Evolutionary conservation across 2,888 invertebrate species (phyloP), one percentile per base, ranked within the genome.

Genomic region (Dicranocentrus wangi): DNA sequence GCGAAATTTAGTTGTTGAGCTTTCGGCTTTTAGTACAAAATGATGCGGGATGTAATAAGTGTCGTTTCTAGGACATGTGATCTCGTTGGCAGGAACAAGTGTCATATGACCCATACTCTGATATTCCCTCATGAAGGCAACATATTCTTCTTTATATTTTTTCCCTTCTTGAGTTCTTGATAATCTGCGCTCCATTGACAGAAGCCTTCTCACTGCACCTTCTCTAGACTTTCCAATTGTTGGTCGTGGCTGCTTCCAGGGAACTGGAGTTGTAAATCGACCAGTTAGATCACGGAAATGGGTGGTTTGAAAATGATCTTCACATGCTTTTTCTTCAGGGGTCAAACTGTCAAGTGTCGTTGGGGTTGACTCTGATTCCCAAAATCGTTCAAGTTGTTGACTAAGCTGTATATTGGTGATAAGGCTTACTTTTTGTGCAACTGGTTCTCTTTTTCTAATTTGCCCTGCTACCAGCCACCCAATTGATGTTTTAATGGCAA

Each of bases 41-140:
- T 87, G 87, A 81, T 88, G 88, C 5, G 87, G 87, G 47, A 88
- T 60, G 71, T 87, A 88, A 78, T 69, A 72, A 1, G 55, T 55
- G 19, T 39, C 27, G 27, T 51, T 27, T 10, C n/a, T 27, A 17
- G 66, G 28, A 8, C 51, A 21, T 42, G 19, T 19, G 0, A 71
- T 1, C n/a, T 72, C 55, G 32, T 75, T 65, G 2, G 47, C 17
- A 25, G 79, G 68, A 19, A 84, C 73, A 43, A 66, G 15, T 53
- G 63, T 65, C 86, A 87, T 87, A 63, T 87, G 86, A 8, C 77
- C 83, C 10, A 86, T 42, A 0, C 65, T 15, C 5, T 61, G 1
- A 60, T 85, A 86, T 42, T 87, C 84, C 8, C 69, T 2, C 83
- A 87, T 86, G 65, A 86, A 82, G 1, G 73, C 19, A 2, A 63